Conservation (phyloP, 2,888 invertebrate genomes). For the Seira sanloemensis region DNA sequence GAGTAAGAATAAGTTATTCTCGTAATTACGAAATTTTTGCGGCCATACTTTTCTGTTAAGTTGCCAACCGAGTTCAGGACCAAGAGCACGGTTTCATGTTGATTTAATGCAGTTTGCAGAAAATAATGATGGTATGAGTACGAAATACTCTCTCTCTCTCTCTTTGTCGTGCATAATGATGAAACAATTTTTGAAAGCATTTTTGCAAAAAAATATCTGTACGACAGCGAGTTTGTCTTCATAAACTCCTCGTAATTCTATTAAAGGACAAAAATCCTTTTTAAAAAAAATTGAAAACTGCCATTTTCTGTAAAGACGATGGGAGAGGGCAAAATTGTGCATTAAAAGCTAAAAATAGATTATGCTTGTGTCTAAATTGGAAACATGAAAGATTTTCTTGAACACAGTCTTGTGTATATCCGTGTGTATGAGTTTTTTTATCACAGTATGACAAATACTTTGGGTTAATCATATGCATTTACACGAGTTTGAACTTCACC, state of each 20-base stretch:
- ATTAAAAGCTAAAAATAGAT: not conserved
- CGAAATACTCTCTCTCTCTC: not conserved
- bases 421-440: not conserved
- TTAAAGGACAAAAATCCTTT: constrained; percentile 4
- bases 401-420: too few species aligned
- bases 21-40: not conserved
- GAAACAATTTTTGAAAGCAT: not conserved
- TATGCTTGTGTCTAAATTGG: not conserved
- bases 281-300: too few species aligned
- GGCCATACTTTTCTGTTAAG: not conserved
- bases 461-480: not conserved
- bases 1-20: not conserved
- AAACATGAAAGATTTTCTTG: not conserved
- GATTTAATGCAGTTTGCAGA: not conserved
- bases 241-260: not conserved
- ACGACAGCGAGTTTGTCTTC: not conserved
- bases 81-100: not conserved
- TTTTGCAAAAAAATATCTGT: not conserved
- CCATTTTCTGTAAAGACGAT: too few species aligned
- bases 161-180: too few species aligned
- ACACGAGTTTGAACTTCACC: not conserved
- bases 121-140: not conserved
- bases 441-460: not conserved
- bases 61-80: not conserved
- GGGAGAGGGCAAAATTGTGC: too few species aligned